Base-by-base conservation (phyloP, 2,797 vertebrate species). In the Sebastes hubbsi region DNA sequence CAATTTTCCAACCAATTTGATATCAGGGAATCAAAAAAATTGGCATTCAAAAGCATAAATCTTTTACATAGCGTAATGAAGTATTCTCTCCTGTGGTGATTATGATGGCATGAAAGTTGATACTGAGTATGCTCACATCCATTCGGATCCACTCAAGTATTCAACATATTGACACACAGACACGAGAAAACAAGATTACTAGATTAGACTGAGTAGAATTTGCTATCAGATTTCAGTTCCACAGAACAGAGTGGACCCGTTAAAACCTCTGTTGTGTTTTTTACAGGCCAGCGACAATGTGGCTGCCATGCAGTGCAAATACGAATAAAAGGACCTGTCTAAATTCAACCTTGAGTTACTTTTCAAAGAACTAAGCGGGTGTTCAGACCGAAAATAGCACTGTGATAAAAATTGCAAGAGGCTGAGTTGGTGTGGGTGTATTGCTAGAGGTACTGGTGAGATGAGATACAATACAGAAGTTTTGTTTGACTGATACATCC, bases 281-380 rank as follows among this genome's bases (percentile, higher is more conserved):
- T 58, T 68, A 60, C 10, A 71, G 7, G 36, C 62, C 36, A 66
- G 20, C 34, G 13, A 13, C 5, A 27, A 22, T 29, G 27, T 6
- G 63, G 6, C 22, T 46, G 30, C 29, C 25, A 36, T 52, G 59
- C 27, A 32, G 2, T 68, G 12, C 38, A 81, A 34, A 34, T 10
- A 62, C 22, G 58, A 49, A n/a, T 42, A 16, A 64, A 29, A 11
- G 22, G 9, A 70, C 8, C 24, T 58, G 32, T 66, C 24, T 55
- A 65, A 75, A 80, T 78, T 58, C 54, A 81, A 63, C 52, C 25
- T 29, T 16, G 29, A 68, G 63, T 65, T 74, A 55, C 67, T 87
- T 78, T 81, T 74, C 49, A 75, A 66, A 64, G 34, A 77, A 34
- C n/a, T 27, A 16, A 63, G 72, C 10, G 25, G 46, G 65, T 1